A percentile compares a stretch with the other conserved stretches of the same genome.
Conservation (phyloP, 2,797 vertebrate genomes). For the Phaenicophaeus curvirostris region DNA sequence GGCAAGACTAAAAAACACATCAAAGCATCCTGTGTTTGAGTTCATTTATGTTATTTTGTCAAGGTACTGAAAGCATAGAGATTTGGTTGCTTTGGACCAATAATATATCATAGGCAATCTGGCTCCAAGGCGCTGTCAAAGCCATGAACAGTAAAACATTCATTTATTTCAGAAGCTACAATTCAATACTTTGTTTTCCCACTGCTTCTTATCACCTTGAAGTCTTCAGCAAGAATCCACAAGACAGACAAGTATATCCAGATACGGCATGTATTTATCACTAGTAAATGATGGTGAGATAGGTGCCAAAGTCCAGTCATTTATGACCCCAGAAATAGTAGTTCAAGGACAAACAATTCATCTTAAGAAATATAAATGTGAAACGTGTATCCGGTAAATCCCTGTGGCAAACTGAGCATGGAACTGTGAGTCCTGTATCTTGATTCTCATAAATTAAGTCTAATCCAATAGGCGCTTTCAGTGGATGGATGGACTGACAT, state of each 20-base stretch:
- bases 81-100: neutral
- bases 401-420: neutral
- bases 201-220: neutral
- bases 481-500: neutral
- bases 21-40: rapidly evolving
- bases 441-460: neutral
- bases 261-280: neutral
- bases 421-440: neutral
- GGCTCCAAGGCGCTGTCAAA: neutral
- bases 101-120: neutral
- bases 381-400: neutral
- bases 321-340: neutral
- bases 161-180: neutral
- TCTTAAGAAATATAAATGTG: neutral
- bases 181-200: neutral
- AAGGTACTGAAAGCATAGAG: neutral
- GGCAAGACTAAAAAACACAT: neutral
- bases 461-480: neutral
- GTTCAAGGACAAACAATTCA: neutral
- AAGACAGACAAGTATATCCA: neutral
- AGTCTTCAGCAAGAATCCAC: neutral
- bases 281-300: neutral
- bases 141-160: neutral
- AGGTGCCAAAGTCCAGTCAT: neutral
- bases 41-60: neutral